Conservation (phyloP, 2,113 vertebrate genomes). For the Willisornis vidua region DNA sequence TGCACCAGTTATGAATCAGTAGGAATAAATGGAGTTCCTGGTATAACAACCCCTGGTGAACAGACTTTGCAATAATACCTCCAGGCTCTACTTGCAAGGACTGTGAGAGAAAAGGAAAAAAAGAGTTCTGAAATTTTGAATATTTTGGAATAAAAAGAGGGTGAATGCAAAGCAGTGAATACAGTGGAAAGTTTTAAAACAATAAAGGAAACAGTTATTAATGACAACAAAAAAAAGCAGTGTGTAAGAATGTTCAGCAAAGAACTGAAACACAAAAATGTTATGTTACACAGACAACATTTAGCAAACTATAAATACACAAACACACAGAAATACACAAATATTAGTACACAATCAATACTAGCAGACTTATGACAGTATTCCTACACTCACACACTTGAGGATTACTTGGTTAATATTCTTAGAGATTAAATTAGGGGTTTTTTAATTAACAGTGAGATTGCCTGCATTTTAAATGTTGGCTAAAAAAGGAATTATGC, state of each 20-base stretch:
- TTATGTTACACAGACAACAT: neutral
- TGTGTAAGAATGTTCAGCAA: neutral
- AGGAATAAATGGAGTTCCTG: neutral
- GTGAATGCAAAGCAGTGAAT: neutral
- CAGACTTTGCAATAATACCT: neutral
- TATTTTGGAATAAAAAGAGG: neutral
- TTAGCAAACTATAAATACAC: neutral
- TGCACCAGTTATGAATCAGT: neutral
- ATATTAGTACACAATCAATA: neutral
- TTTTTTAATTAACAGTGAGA: neutral
- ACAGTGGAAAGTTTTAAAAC: neutral
- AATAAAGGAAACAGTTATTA: neutral
- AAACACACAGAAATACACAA: neutral
- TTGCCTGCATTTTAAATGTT: neutral
- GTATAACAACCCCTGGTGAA: neutral
- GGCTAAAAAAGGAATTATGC: neutral
- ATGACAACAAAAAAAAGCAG: neutral
- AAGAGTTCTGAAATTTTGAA: neutral
- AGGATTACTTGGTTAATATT: neutral
- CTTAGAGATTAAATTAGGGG: neutral
- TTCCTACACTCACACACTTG: neutral
- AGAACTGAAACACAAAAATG: neutral
- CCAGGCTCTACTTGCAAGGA: neutral
- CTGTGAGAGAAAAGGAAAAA: neutral
- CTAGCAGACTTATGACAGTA: neutral